Percentiles rank a stretch among this genome's conserved stretches.
Conservation (phyloP, 2,113 vertebrate genomes). For the Melanocharis versteri region DNA sequence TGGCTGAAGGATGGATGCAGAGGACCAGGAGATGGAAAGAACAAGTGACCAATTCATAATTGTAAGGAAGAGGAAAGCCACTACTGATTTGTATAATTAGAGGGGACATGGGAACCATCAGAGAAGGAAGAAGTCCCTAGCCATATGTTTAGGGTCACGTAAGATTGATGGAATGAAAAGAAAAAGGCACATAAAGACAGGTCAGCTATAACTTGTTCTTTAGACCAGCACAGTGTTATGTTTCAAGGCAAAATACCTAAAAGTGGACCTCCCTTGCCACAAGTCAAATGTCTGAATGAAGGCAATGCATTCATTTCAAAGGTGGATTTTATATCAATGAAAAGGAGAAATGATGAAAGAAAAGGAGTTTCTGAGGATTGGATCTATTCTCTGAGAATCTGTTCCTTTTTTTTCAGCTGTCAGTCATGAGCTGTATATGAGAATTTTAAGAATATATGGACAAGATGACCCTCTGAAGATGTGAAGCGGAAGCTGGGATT, state of each 20-base stretch:
- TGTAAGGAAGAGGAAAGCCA: not conserved
- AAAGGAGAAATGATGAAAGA: not conserved
- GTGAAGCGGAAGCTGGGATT: not conserved
- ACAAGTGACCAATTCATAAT: not conserved
- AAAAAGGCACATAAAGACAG: not conserved
- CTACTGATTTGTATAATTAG: not conserved
- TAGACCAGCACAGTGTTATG: not conserved
- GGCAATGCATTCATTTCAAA: not conserved
- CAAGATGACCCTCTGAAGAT: not conserved
- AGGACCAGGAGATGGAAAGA: not conserved
- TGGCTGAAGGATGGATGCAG: not conserved
- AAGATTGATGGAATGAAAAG: not conserved
- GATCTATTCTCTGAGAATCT: not conserved
- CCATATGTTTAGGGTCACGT: not conserved
- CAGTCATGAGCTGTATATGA: not conserved
- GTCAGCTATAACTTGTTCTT: not conserved
- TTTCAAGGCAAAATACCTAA: not conserved
- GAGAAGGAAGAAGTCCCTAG: not conserved
- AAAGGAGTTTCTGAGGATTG: not conserved
- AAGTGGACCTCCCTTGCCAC: not conserved
- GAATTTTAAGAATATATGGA: not conserved
- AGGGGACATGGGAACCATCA: not conserved
- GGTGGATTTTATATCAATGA: not conserved
- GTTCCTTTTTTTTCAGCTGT: not conserved
- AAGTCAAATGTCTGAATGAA: not conserved